These are phyloP conservation scores for Atta colombica DNA, from an alignment of 1,140 invertebrate genomes.

Conservation along the genomic window DNA sequence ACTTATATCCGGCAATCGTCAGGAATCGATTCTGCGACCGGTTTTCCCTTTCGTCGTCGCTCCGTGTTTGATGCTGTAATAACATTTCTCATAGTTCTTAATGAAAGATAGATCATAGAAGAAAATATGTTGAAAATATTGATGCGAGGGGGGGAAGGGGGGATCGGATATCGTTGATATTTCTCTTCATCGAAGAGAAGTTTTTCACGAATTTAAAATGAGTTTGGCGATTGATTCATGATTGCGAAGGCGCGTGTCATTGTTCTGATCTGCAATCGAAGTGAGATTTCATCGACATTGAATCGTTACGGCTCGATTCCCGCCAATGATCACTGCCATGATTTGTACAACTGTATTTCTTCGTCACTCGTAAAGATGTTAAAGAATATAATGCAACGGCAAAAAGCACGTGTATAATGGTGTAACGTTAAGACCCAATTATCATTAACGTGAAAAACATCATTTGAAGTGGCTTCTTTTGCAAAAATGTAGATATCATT, in stretches of 20 bases:
- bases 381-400: not conserved
- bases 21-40: constrained; percentile 42
- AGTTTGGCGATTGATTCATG: constrained; percentile 36
- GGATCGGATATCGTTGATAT: not conserved
- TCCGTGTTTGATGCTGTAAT: not conserved
- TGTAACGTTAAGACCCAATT: not conserved
- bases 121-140: not conserved
- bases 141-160: too few relatives aligned
- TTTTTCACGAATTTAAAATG: constrained; percentile 25
- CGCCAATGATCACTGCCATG: constrained; percentile 50
- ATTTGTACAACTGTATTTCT: constrained; percentile 45
- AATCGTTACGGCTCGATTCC: constrained; percentile 57
- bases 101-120: too few relatives aligned
- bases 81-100: not conserved
- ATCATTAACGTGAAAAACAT: constrained; percentile 40
- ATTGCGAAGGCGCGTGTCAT: constrained; percentile 62
- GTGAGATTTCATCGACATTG: constrained; percentile 64
- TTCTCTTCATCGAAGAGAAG: not conserved
- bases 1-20: constrained; percentile 48
- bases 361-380: constrained; percentile 30
- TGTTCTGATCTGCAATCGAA: constrained; percentile 58
- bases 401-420: not conserved
- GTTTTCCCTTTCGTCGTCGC: constrained; percentile 57
- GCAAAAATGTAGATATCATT: not conserved
- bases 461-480: constrained; percentile 14